Percentiles rank a stretch among this genome's conserved stretches.
Evolutionary conservation across 2,797 vertebrate species (phyloP).

Genomic region (Macropus fuliginosus): DNA sequence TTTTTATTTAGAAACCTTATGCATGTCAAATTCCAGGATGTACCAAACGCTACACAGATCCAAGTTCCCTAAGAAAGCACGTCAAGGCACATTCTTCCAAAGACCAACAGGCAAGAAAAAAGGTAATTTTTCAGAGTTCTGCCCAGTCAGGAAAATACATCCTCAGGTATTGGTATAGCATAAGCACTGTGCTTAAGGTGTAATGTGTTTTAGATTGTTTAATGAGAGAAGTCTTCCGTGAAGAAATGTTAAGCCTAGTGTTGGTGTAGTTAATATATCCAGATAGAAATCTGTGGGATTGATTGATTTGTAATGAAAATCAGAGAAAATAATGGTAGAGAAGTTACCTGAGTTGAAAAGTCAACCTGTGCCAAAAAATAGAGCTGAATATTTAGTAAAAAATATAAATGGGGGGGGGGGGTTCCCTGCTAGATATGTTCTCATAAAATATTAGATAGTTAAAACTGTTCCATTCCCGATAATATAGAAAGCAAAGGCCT

Average conservation of each 20-base stretch:
- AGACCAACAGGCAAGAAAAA: slow-evolving; percentile 94
- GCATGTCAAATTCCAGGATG: slow-evolving; percentile 97
- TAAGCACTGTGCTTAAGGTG: slow-evolving; percentile 27
- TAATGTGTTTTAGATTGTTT: slow-evolving; percentile 37
- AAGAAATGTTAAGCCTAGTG: neutral
- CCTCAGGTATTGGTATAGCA: slow-evolving; percentile 31
- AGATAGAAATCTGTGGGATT: slow-evolving; percentile 26
- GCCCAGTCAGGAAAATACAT: slow-evolving; percentile 9
- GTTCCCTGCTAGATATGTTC: slow-evolving; percentile 41
- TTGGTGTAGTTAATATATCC: neutral
- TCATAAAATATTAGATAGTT: slow-evolving; percentile 26
- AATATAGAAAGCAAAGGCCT: slow-evolving; percentile 5
- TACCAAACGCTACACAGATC: slow-evolving; percentile 97
- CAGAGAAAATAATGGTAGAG: slow-evolving; percentile 34
- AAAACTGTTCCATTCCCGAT: slow-evolving; percentile 35
- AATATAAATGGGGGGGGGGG: neutral
- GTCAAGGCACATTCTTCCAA: slow-evolving; percentile 95
- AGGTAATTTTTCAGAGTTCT: slow-evolving; percentile 86
- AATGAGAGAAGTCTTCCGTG: slow-evolving; percentile 9
- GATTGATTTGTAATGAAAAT: neutral
- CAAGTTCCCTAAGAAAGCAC: slow-evolving; percentile 97
- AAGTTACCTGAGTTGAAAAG: slow-evolving; percentile 24
- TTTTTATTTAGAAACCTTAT: slow-evolving; percentile 94
- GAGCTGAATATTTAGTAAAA: neutral
- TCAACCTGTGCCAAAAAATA: slow-evolving; percentile 28